These are phyloP conservation scores for Equus quagga DNA, from an alignment of 2,113 vertebrate genomes.

Conservation along the genomic window DNA sequence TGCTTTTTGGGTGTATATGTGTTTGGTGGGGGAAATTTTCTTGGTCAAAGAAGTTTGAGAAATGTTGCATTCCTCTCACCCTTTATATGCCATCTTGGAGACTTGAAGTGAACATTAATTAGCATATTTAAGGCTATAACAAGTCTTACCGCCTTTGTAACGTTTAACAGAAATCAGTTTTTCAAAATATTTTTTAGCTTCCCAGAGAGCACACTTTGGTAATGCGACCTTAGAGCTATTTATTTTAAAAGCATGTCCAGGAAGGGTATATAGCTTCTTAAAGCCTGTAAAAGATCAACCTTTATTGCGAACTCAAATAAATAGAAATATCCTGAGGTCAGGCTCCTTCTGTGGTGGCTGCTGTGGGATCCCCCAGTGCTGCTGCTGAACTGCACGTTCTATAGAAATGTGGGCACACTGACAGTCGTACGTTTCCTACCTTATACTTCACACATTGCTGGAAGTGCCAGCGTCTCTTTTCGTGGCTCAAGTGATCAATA, in stretches of 20 bases:
- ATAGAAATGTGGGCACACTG: background rate
- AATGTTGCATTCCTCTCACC: background rate
- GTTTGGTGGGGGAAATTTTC: background rate
- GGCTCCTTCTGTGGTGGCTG: background rate
- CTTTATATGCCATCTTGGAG: background rate
- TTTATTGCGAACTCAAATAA: background rate
- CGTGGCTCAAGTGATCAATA: constrained; percentile 34
- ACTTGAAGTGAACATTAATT: background rate
- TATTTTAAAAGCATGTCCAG: background rate
- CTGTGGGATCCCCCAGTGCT: accelerated
- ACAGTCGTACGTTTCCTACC: background rate
- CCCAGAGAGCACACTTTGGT: background rate
- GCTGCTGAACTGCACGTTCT: accelerated
- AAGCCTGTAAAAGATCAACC: background rate
- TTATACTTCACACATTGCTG: background rate
- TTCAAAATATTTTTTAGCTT: background rate
- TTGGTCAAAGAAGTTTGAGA: background rate
- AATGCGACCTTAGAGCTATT: background rate
- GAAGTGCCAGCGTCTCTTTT: background rate
- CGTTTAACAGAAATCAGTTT: background rate
- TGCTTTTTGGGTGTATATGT: background rate
- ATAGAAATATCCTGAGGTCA: background rate
- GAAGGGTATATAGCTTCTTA: background rate
- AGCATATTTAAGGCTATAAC: background rate
- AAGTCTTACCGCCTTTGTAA: background rate